Evolutionary conservation across 2,113 vertebrate genomes (phyloP).

Genomic region (Helogale parvula): DNA sequence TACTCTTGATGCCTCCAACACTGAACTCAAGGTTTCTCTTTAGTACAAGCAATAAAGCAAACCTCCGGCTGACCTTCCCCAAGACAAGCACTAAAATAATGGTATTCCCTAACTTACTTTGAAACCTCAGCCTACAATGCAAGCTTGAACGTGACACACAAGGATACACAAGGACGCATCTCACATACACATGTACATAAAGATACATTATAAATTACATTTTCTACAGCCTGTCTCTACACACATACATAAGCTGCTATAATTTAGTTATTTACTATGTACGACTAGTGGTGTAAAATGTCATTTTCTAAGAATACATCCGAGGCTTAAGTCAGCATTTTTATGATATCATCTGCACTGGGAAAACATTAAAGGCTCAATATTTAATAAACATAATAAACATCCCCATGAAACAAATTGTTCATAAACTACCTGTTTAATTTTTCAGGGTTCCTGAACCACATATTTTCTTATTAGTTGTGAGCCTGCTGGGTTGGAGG

Average conservation of each 20-base stretch:
- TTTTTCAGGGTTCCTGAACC: slow-evolving; percentile 99
- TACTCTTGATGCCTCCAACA: slow-evolving; percentile 60
- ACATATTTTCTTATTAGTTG: slow-evolving; percentile 99
- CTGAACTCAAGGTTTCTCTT: slow-evolving; percentile 70
- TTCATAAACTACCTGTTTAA: slow-evolving; percentile 99
- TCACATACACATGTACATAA: slow-evolving; percentile 67
- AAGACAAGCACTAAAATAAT: slow-evolving; percentile 68
- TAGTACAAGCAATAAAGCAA: slow-evolving; percentile 74
- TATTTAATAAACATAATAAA: slow-evolving; percentile 98
- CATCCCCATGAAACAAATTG: slow-evolving; percentile 98
- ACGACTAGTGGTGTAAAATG: slow-evolving; percentile 86
- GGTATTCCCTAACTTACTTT: slow-evolving; percentile 66
- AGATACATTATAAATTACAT: slow-evolving; percentile 75
- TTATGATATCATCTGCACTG: slow-evolving; percentile 88
- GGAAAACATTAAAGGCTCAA: slow-evolving; percentile 90
- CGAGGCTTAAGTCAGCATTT: slow-evolving; percentile 91
- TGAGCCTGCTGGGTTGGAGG: slow-evolving; percentile 97
- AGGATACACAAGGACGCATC: slow-evolving; percentile 46
- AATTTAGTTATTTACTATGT: slow-evolving; percentile 90
- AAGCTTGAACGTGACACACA: slow-evolving; percentile 27
- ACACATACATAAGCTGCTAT: slow-evolving; percentile 81
- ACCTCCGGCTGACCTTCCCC: slow-evolving; percentile 56
- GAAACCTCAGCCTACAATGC: slow-evolving; percentile 10
- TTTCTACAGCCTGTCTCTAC: slow-evolving; percentile 74
- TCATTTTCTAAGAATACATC: slow-evolving; percentile 90